Percentiles rank a stretch among this genome's conserved stretches.
Evolutionary conservation across 1,140 invertebrate genomes (phyloP).

Genomic region (Pseudomyrmex gracilis): DNA sequence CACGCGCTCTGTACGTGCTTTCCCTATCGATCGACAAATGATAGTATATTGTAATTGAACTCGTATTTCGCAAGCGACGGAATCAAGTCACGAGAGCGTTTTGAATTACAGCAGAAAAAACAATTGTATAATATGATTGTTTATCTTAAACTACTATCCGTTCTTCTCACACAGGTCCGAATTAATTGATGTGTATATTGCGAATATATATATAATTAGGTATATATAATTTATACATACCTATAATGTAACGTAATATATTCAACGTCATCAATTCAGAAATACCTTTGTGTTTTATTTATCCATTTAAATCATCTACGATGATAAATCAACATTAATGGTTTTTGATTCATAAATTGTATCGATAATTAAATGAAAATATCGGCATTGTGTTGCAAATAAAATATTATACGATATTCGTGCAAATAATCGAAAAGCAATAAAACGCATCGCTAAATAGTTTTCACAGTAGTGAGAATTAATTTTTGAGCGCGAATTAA

Average conservation of each 20-base stretch:
- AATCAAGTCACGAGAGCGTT: not conserved
- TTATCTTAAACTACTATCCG: too few relatives aligned
- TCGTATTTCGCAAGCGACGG: not conserved
- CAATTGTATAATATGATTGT: not conserved
- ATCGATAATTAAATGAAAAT: constrained; percentile 34
- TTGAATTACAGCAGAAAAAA: not conserved
- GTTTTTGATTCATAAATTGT: constrained; percentile 12
- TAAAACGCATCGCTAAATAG: not conserved
- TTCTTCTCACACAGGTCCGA: too few relatives aligned
- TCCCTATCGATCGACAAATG: not conserved
- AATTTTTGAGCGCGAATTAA: not conserved
- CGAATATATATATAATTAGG: too few relatives aligned
- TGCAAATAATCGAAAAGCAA: constrained; percentile 10
- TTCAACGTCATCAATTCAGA: constrained; percentile 20
- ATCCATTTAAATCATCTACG: not conserved
- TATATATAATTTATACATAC: not conserved
- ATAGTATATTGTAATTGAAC: not conserved
- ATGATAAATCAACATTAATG: constrained; percentile 20
- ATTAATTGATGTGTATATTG: too few relatives aligned
- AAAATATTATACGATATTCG: not conserved
- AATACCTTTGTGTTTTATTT: constrained; percentile 22
- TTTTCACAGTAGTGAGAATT: not conserved
- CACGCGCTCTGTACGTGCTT: constrained; percentile 20
- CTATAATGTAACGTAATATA: not conserved
- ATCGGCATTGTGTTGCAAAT: not conserved